Evolutionary conservation across 1,140 invertebrate species (phyloP).

Genomic region (Mycetomoellerius zeteki): DNA sequence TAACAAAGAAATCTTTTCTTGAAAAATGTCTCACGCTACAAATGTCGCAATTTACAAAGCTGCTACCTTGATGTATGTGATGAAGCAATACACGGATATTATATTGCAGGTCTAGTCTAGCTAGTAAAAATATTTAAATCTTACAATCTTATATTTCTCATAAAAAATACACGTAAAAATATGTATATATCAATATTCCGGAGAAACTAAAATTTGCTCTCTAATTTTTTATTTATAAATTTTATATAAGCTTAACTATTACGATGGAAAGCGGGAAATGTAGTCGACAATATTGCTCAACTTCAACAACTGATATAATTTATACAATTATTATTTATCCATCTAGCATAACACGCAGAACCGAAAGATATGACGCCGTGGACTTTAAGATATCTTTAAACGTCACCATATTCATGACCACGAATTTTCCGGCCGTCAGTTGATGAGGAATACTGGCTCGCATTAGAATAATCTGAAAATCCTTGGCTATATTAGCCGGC

Average conservation of each 20-base stretch:
- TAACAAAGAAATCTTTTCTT: slow-evolving; percentile 6
- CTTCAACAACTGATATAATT: background rate
- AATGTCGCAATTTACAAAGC: slow-evolving; percentile 24
- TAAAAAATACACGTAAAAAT: slow-evolving; percentile 19
- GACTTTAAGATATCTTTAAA: slow-evolving; percentile 59
- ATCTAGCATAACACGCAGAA: slow-evolving; percentile 50
- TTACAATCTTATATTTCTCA: slow-evolving; percentile 13
- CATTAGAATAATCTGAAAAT: slow-evolving; percentile 43
- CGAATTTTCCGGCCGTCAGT: slow-evolving; percentile 61
- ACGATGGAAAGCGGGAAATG: background rate
- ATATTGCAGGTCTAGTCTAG: background rate
- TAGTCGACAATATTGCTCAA: background rate
- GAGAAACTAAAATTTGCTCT: background rate
- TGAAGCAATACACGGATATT: background rate
- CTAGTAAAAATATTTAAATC: slow-evolving; percentile 41
- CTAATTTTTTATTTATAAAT: slow-evolving; percentile 23
- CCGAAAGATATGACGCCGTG: slow-evolving; percentile 59
- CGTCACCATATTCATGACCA: slow-evolving; percentile 47
- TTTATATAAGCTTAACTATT: background rate
- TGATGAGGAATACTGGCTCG: slow-evolving; percentile 50
- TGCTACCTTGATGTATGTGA: background rate
- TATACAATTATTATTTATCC: slow-evolving; percentile 17
- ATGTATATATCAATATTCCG: background rate
- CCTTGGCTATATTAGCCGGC: slow-evolving; percentile 25
- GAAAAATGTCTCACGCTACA: slow-evolving; percentile 2